A percentile compares a stretch with the other conserved stretches of the same genome.
phyloP scores from a whole-genome alignment of 1,140 invertebrate genomes.

The Leptopilina clavipes region DNA sequence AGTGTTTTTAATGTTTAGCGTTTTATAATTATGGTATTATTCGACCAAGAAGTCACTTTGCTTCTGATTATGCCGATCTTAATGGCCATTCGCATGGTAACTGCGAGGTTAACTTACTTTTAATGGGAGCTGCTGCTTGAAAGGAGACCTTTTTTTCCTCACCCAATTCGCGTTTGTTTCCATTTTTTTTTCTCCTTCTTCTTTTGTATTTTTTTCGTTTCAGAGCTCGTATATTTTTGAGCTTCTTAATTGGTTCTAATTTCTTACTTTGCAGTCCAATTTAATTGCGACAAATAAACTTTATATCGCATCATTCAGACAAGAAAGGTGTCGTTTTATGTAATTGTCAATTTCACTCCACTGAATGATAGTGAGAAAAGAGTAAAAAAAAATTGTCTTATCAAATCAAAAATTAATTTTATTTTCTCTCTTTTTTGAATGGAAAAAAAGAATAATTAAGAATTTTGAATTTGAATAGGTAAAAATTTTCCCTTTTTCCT shows the following conservation, averaged over 20 bases:
- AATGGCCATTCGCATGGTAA: slow-evolving; percentile 59
- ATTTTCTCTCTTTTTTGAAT: neutral
- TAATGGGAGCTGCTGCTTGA: slow-evolving; percentile 50
- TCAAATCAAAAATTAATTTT: neutral
- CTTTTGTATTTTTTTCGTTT: slow-evolving; percentile 3
- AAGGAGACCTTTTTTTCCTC: neutral
- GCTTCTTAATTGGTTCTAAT: slow-evolving; percentile 13
- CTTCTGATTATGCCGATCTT: slow-evolving; percentile 57
- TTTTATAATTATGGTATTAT: slow-evolving; percentile 32
- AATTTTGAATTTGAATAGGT: no score
- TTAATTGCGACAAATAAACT: neutral
- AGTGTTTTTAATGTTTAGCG: slow-evolving; percentile 34
- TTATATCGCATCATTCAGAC: neutral
- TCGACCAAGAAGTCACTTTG: slow-evolving; percentile 25
- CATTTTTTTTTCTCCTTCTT: neutral
- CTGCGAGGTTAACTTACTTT: slow-evolving; percentile 62
- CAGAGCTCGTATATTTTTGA: slow-evolving; percentile 5
- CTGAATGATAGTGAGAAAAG: neutral
- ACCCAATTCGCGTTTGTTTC: no score
- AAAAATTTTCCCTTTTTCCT: no score
- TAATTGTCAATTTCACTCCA: slow-evolving; percentile 9
- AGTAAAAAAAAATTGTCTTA: no score
- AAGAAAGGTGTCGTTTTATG: neutral
- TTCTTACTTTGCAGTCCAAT: neutral
- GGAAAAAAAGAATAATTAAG: neutral